These are phyloP conservation scores for Papilio polytes DNA, from an alignment of 1,140 invertebrate genomes.

Conservation along the genomic window DNA sequence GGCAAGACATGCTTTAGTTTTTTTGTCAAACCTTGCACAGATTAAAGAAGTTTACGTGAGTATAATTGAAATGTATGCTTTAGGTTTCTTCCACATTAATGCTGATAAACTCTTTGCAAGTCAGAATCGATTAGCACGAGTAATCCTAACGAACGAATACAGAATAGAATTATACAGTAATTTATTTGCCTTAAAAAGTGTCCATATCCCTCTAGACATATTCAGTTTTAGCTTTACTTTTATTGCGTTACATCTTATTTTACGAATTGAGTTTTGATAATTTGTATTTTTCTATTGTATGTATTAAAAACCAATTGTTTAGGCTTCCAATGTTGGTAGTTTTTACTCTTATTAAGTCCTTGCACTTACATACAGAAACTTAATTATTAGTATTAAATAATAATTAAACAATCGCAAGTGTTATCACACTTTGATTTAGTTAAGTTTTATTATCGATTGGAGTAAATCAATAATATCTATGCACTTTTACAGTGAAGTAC, in stretches of 20 bases:
- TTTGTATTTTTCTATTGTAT: too few species aligned
- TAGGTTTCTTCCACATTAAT: too few species aligned
- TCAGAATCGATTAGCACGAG: background rate
- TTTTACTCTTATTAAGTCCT: background rate
- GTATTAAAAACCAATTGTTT: too few species aligned
- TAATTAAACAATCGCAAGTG: constrained; percentile 1
- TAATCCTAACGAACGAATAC: background rate
- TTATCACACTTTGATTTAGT: background rate
- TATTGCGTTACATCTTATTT: too few species aligned
- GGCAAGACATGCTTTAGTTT: background rate
- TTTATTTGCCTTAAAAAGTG: too few species aligned
- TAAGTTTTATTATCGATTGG: too few species aligned
- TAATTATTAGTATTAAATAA: too few species aligned
- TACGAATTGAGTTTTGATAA: too few species aligned
- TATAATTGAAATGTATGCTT: background rate
- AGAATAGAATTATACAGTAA: background rate
- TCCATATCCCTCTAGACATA: too few species aligned
- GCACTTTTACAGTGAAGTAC: background rate
- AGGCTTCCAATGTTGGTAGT: too few species aligned
- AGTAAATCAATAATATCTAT: background rate
- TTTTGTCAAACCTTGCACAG: background rate
- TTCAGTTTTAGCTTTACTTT: too few species aligned
- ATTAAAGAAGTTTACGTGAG: background rate
- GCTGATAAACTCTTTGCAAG: background rate
- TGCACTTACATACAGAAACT: background rate